Conservation (phyloP, 1,140 invertebrate species). For the Heliothis subflexa region DNA sequence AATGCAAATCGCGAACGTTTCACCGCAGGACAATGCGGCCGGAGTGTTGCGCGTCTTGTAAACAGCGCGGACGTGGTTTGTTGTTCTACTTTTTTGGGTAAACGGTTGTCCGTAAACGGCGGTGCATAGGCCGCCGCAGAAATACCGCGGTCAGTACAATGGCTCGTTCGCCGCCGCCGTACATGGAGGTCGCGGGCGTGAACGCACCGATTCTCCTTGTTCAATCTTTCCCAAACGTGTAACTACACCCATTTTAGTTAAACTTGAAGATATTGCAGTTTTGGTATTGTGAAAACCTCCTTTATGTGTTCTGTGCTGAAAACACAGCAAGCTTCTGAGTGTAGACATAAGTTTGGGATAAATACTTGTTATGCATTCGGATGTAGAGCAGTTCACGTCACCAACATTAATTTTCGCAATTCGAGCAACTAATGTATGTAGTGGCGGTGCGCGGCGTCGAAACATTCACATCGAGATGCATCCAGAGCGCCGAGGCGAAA, state of each 20-base stretch:
- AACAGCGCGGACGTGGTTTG: constrained; percentile 77
- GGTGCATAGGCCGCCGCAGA: constrained; percentile 77
- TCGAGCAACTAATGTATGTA: constrained; percentile 49
- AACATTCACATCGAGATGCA: constrained; percentile 72
- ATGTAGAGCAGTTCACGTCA: constrained; percentile 56
- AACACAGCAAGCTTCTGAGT: constrained; percentile 52
- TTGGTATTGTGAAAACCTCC: constrained; percentile 60
- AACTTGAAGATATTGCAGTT: constrained; percentile 61
- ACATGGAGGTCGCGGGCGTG: constrained; percentile 71
- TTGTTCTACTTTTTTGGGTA: constrained; percentile 85
- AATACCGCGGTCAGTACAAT: constrained; percentile 77
- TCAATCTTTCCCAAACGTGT: constrained; percentile 66
- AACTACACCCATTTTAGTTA: constrained; percentile 63
- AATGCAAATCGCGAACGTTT: constrained; percentile 82
- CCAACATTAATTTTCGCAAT: constrained; percentile 55
- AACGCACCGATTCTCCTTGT: constrained; percentile 69
- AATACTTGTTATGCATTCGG: constrained; percentile 47
- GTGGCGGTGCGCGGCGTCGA: constrained; percentile 47
- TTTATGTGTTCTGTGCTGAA: no score
- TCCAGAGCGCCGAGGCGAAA: constrained; percentile 72
- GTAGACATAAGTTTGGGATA: neutral
- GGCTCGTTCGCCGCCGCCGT: constrained; percentile 70
- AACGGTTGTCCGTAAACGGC: constrained; percentile 80
- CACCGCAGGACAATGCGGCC: constrained; percentile 80
- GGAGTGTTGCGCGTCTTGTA: constrained; percentile 81